Evolutionary conservation across 92 coral and sea anemone species (phyloP), one percentile per base, ranked within the genome.

Genomic region (Palythoa caribaeorum): DNA sequence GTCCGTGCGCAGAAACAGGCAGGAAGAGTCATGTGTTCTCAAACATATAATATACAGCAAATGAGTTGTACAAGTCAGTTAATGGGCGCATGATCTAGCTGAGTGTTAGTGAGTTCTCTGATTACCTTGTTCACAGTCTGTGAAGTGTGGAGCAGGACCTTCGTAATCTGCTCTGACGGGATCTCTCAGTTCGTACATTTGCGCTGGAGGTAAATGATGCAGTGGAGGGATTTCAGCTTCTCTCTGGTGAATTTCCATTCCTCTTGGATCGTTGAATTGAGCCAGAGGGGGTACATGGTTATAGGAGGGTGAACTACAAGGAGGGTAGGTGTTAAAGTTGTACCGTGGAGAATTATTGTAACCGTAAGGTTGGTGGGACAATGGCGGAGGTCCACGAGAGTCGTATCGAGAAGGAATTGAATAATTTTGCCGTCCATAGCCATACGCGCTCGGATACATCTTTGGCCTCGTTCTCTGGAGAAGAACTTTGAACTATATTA

Each of bases 61-160:
- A 93, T 92, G 37, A 91, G 80, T 76, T 60, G 76, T 73, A 79
- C 76, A 94, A 87, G 87, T 78, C 89, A 88, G 93, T 73, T 76
- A 79, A 57, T 72, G 66, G 90, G 12, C 87, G 37, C 47, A 48
- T 28, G 28, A 28, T 68, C 39, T 66, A 38, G 65, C 15, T 81
- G 86, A 65, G 85, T 39, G 86, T 47, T 39, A 57, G 14, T 78
- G 28, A 35, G 73, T 81, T 92, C 88, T 50, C 52, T 36, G 50
- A 80, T 84, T 89, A 95, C 96, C 98, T 93, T 95, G 98, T 87
- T 93, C 98, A 74, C 96, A 91, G 90, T 89, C 92, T 83, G 93
- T 83, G 54, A 94, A 73, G 13, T 87, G 84, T 69, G 87, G 88
- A 47, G 79, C 48, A 12, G 93, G 62, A 53, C 90, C 80, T 14